Evolutionary conservation across 2,797 vertebrate genomes (phyloP).

Genomic region (Xenopus petersii): DNA sequence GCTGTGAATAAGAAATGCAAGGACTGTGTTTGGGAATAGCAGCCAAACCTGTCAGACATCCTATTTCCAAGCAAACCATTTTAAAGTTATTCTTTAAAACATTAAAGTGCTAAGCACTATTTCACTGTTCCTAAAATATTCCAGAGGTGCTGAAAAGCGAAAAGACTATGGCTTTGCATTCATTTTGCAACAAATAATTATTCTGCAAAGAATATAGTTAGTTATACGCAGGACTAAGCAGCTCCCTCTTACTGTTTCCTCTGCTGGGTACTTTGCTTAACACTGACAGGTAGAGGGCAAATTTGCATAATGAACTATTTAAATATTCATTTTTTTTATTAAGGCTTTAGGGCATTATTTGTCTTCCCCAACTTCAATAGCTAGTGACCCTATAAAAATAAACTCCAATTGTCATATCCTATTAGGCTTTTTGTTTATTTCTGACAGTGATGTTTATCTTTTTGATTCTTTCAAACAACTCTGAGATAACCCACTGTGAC

Average conservation of each 20-base stretch:
- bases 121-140: too few relatives aligned
- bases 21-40: conserved; percentile 3
- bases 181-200: too few relatives aligned
- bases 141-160: too few relatives aligned
- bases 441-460: conserved; percentile 78
- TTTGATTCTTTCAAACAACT: conserved; percentile 68
- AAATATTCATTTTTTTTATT: conserved; percentile 70
- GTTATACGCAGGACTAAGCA: too few relatives aligned
- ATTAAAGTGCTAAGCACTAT: too few relatives aligned
- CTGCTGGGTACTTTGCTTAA: conserved; percentile 43
- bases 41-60: neutral
- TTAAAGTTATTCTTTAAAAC: too few relatives aligned
- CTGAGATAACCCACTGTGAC: conserved; percentile 72
- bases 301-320: conserved; percentile 83
- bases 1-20: conserved; percentile 24
- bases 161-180: too few relatives aligned
- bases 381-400: conserved; percentile 76
- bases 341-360: conserved; percentile 74
- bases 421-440: conserved; percentile 77
- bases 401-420: conserved; percentile 81
- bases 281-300: conserved; percentile 74
- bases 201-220: too few relatives aligned
- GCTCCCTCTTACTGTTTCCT: too few relatives aligned
- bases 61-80: too few relatives aligned
- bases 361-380: conserved; percentile 63